Evolutionary conservation across 1,140 invertebrate genomes (phyloP).

Genomic region (Holotrichia oblita): DNA sequence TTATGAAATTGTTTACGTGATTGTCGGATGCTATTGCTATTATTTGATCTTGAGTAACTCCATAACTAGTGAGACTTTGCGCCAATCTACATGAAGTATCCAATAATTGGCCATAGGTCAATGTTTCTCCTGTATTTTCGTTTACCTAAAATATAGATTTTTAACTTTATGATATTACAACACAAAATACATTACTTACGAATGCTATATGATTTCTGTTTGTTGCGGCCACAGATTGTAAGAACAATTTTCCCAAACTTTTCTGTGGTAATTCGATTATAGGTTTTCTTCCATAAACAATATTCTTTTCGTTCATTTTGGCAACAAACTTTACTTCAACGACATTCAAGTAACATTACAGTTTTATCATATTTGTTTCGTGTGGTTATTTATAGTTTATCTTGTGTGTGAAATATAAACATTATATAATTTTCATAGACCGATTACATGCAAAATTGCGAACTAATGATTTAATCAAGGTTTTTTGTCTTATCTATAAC

Average conservation of each 20-base stretch:
- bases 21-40: slow-evolving; percentile 18
- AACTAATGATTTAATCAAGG: no score
- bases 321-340: no score
- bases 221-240: background rate
- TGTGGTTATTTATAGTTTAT: no score
- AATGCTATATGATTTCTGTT: background rate
- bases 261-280: background rate
- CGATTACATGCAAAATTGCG: no score
- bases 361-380: no score
- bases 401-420: no score
- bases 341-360: no score
- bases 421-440: no score
- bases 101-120: background rate
- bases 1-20: slow-evolving; percentile 2
- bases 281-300: background rate
- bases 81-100: background rate
- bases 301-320: background rate
- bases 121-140: background rate
- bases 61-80: background rate
- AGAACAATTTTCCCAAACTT: background rate
- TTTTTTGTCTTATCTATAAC: no score
- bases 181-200: no score
- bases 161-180: no score
- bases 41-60: background rate
- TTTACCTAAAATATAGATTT: background rate